Percentiles rank a stretch among this genome's conserved stretches.
These are phyloP conservation scores for Rachycentron canadum DNA, from an alignment of 2,797 vertebrate genomes.

Conservation along the genomic window DNA sequence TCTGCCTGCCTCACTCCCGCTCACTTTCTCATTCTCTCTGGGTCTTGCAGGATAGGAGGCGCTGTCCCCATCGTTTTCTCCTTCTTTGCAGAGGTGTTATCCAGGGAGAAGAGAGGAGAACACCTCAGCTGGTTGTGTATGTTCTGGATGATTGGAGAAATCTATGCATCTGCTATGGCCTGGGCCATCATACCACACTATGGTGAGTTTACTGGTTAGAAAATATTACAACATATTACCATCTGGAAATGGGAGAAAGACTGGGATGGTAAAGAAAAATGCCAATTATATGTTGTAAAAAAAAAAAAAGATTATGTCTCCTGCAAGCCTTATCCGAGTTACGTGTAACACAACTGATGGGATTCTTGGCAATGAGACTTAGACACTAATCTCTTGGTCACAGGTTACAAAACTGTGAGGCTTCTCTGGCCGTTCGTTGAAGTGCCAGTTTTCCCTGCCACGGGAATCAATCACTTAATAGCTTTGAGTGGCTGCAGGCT, in stretches of 20 bases:
- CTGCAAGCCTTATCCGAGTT: constrained; percentile 2
- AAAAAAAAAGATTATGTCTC: background rate
- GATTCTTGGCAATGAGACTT: constrained; percentile 41
- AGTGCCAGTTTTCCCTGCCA: constrained; percentile 49
- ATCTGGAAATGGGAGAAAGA: background rate
- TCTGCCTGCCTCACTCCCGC: background rate
- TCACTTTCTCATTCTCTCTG: constrained; percentile 46
- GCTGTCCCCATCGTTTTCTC: constrained; percentile 97
- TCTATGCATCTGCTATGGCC: constrained; percentile 98
- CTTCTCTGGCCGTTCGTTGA: constrained; percentile 23
- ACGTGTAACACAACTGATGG: background rate
- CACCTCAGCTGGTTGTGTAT: constrained; percentile 99
- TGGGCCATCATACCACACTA: constrained; percentile 99
- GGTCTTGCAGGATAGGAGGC: constrained; percentile 92
- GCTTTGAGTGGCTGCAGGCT: constrained; percentile 62
- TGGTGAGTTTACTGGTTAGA: constrained; percentile 85
- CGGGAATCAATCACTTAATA: constrained; percentile 69
- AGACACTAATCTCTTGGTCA: constrained; percentile 25
- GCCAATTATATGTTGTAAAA: background rate
- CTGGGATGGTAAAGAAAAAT: background rate
- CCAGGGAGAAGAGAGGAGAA: constrained; percentile 96
- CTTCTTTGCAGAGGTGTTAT: constrained; percentile 97
- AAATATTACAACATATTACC: background rate
- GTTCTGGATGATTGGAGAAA: constrained; percentile 99
- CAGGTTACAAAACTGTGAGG: constrained; percentile 35